Percentiles rank a stretch among this genome's conserved stretches.
Conservation (phyloP, 2,797 vertebrate genomes). For the Lacerta viridis region DNA sequence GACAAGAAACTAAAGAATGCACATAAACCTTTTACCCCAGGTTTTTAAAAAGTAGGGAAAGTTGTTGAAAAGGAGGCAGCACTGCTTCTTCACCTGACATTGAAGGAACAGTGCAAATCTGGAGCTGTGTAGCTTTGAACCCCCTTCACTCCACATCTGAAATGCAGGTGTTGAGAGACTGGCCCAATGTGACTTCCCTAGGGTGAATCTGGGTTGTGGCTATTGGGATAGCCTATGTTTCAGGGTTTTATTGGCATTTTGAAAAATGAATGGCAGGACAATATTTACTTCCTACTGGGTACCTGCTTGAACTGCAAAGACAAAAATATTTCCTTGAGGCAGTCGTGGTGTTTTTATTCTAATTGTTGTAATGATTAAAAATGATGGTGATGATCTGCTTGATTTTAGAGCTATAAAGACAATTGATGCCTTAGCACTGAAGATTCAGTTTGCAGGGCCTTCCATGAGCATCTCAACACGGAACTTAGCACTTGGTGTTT, state of each 20-base stretch:
- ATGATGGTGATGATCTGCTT: constrained; percentile 48
- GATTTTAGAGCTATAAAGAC: constrained; percentile 90
- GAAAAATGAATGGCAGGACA: neutral
- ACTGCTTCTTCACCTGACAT: neutral
- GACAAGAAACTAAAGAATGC: neutral
- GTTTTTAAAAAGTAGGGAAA: neutral
- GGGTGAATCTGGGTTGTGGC: neutral
- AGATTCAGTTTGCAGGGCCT: constrained; percentile 88
- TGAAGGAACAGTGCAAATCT: neutral
- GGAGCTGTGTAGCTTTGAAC: neutral
- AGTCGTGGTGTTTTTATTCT: neutral
- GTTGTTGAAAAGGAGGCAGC: neutral
- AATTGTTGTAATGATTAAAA: constrained; percentile 2
- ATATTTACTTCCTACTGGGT: neutral
- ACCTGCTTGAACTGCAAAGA: neutral
- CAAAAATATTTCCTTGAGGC: rapidly evolving
- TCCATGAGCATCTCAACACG: constrained; percentile 88
- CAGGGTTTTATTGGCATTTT: neutral
- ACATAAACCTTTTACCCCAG: neutral
- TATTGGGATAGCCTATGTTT: neutral
- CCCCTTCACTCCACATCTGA: neutral
- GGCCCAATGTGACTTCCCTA: neutral
- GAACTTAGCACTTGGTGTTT: constrained; percentile 90
- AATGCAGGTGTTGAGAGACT: neutral
- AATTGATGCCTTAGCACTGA: constrained; percentile 92